phyloP scores from a whole-genome alignment of 2,797 vertebrate genomes.

The Threskiornis aethiopicus region DNA sequence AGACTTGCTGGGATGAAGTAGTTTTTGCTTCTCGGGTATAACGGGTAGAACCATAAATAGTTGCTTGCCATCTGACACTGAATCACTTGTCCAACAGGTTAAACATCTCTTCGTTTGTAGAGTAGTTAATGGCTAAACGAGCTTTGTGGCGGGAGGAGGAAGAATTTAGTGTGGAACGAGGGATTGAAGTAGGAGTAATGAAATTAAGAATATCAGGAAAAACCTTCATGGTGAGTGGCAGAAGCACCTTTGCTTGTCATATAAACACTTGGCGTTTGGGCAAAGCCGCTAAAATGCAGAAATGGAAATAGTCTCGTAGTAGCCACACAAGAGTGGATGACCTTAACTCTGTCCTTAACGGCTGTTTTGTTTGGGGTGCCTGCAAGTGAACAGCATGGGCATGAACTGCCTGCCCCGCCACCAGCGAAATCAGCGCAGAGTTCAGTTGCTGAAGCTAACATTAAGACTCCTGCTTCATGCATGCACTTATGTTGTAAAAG shows the following conservation, averaged over 20 bases:
- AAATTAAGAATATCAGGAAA: constrained; percentile 10
- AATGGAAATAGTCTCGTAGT: not conserved
- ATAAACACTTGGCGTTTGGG: not conserved
- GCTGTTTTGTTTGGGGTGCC: not conserved
- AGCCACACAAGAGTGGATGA: not conserved
- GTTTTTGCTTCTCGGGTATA: not conserved
- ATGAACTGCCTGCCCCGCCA: not conserved
- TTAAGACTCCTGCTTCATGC: not conserved
- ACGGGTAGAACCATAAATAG: not conserved
- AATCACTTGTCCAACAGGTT: constrained; percentile 52
- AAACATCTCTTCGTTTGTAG: not conserved
- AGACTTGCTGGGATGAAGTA: not conserved
- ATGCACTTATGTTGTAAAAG: not conserved
- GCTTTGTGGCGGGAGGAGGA: constrained; percentile 48
- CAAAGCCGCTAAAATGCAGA: not conserved
- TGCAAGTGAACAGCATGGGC: not conserved
- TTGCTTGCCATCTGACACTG: not conserved
- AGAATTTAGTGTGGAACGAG: constrained; percentile 48
- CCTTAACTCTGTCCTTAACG: not conserved
- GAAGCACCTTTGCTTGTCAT: constrained; percentile 34
- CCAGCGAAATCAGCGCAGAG: not conserved
- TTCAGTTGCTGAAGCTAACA: not conserved
- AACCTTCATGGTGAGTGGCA: constrained; percentile 41
- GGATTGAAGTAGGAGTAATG: constrained; percentile 34
- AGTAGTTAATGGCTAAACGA: constrained; percentile 24